Evolutionary conservation across 37 sponge, comb jelly and placozoan species (phyloP).

Genomic region (Dysidea cf. avara): DNA sequence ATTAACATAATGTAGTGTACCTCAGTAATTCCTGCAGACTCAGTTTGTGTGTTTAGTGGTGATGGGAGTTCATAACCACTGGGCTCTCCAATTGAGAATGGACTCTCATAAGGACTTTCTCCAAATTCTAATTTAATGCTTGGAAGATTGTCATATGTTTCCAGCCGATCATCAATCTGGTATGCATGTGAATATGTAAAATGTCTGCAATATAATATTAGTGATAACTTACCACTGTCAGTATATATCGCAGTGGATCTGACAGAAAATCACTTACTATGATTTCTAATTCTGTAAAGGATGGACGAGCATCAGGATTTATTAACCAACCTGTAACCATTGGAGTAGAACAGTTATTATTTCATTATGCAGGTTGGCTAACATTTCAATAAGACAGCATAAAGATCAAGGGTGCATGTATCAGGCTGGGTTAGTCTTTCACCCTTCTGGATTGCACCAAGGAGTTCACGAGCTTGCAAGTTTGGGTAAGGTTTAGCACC

Average conservation of each 20-base stretch:
- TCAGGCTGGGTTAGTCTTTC: constrained; percentile 65
- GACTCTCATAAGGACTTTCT: constrained; percentile 34
- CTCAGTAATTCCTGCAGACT: no score
- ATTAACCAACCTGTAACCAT: constrained; percentile 68
- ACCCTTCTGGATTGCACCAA: constrained; percentile 50
- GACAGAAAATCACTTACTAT: constrained; percentile 33
- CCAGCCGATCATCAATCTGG: constrained; percentile 2
- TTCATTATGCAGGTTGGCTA: not conserved
- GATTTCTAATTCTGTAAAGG: constrained; percentile 40
- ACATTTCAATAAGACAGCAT: constrained; percentile 66
- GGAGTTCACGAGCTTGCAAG: constrained; percentile 43
- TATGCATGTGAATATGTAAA: no score
- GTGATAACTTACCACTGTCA: no score
- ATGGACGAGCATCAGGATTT: constrained; percentile 64
- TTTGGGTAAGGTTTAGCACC: constrained; percentile 61
- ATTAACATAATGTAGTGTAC: no score
- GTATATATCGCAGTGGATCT: constrained; percentile 63
- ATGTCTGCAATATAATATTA: no score
- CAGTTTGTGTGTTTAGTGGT: no score
- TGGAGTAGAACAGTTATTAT: no score
- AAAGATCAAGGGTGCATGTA: constrained; percentile 68
- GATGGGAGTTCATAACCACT: no score
- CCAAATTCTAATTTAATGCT: constrained; percentile 5
- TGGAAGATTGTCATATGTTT: constrained; percentile 20
- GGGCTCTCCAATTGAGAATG: constrained; percentile 1